Base-by-base conservation (phyloP, 1,140 invertebrate genomes). In the Sinonovacula constricta region DNA sequence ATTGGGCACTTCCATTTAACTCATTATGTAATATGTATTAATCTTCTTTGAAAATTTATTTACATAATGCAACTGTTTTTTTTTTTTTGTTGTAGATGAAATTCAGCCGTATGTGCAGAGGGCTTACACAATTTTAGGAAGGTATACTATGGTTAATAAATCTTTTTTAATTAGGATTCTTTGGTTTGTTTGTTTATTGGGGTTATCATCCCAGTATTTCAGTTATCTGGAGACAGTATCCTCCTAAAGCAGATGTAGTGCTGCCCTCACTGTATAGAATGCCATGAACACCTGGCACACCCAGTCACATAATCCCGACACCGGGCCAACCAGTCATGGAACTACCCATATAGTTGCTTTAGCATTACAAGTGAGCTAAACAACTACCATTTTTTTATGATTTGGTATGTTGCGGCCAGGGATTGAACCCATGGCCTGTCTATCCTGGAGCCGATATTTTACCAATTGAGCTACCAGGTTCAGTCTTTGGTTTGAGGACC, bases 101-200 rank as follows among this genome's bases (percentile, higher is more conserved):
- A 77, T 88, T 22, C 56, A 83, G 10, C 88, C 88, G 34, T 79
- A 86, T 66, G 85, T 87, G 30, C 86, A 88, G 69, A 78, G 82
- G 83, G 84, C 88, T 7, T 67, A 87, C 22, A 80, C 79, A 49
- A 83, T 88, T 5, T 57, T 90, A 56, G 83, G 86, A 57, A 88
- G 87, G 88, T 89, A 81, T 79, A 45, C 28, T 15, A 12, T 39
- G 18, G 18, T 24, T 33, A 28, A 5, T 59, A 7, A 34, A 3
- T 22, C 4, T 14, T 22, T 24, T 24, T 2, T 18, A 14, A 24
- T n/a, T 30, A 33, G 18, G 14, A 45, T 7, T 56, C 2, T 26
- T 18, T 1, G 22, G 24, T 15, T 26, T 31, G 24, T 24, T 26
- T 18, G 4, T 45, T 45, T 49, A 39, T 15, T 34, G 0, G 7